Percentiles rank a stretch among this genome's conserved stretches.
Evolutionary conservation across 2,888 invertebrate species (phyloP).

Genomic region (Exocentrus adspersus): DNA sequence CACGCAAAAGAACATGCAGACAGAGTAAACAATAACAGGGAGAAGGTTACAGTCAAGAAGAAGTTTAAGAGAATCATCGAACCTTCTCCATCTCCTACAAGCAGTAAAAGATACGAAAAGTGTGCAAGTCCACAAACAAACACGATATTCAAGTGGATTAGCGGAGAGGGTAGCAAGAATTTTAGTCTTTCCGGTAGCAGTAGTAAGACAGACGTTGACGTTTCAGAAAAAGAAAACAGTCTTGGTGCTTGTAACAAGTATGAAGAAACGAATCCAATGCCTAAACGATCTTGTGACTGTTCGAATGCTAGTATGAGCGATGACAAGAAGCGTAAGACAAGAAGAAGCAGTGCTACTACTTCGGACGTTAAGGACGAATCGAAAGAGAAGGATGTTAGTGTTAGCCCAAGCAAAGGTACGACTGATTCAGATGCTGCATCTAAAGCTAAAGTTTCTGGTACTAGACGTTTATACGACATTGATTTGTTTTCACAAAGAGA

Average conservation of each 20-base stretch:
- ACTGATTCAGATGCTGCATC: too few relatives aligned
- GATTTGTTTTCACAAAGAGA: background rate
- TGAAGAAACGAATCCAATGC: too few relatives aligned
- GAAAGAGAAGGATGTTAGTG: too few relatives aligned
- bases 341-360: too few relatives aligned
- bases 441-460: too few relatives aligned
- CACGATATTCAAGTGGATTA: background rate
- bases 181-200: background rate
- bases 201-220: background rate
- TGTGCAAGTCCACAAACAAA: background rate
- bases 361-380: too few relatives aligned
- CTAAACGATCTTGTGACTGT: background rate
- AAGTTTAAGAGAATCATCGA: background rate
- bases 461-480: too few relatives aligned
- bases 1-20: background rate
- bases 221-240: too few relatives aligned
- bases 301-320: background rate
- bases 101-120: background rate
- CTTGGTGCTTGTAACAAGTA: background rate
- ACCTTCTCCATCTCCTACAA: too few relatives aligned
- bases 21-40: background rate
- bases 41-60: background rate
- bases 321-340: too few relatives aligned
- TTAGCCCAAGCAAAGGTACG: too few relatives aligned
- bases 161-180: background rate